phyloP scores from a whole-genome alignment of 2,888 invertebrate species.

The Hydriomena furcata region DNA sequence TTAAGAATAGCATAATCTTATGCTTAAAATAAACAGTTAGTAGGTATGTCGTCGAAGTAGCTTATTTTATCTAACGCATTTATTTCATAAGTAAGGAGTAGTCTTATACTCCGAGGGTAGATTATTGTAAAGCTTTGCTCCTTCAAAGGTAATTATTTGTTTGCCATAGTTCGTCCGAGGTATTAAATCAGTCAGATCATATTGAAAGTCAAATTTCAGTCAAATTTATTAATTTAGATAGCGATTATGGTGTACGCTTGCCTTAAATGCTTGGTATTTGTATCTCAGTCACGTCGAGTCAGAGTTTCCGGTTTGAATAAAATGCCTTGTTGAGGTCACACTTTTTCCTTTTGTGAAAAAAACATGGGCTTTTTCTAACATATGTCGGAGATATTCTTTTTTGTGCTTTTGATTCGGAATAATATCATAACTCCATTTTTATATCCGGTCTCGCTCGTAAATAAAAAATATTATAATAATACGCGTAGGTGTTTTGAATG shows the following conservation, averaged over 20 bases:
- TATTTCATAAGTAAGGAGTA: no score
- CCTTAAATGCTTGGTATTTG: conserved; percentile 39
- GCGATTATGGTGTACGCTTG: not conserved
- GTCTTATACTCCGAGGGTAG: no score
- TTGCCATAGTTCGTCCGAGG: no score
- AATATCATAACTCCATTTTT: conserved; percentile 42
- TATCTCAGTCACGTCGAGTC: conserved; percentile 52
- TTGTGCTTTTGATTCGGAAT: conserved; percentile 46
- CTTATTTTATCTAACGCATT: no score
- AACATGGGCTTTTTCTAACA: conserved; percentile 39
- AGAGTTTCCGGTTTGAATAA: conserved; percentile 60
- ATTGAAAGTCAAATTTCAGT: no score
- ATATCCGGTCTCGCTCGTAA: conserved; percentile 29
- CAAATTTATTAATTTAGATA: no score
- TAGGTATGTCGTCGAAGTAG: no score
- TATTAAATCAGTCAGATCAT: no score
- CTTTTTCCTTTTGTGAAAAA: conserved; percentile 48
- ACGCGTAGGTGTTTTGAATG: not conserved
- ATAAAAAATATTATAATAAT: conserved; percentile 6
- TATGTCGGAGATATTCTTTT: conserved; percentile 43
- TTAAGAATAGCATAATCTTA: no score
- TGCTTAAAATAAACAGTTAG: no score
- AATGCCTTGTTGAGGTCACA: conserved; percentile 53
- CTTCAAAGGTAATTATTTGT: no score
- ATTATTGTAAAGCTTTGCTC: no score